phyloP scores from a whole-genome alignment of 1,140 invertebrate species.

The Aethina tumida region DNA sequence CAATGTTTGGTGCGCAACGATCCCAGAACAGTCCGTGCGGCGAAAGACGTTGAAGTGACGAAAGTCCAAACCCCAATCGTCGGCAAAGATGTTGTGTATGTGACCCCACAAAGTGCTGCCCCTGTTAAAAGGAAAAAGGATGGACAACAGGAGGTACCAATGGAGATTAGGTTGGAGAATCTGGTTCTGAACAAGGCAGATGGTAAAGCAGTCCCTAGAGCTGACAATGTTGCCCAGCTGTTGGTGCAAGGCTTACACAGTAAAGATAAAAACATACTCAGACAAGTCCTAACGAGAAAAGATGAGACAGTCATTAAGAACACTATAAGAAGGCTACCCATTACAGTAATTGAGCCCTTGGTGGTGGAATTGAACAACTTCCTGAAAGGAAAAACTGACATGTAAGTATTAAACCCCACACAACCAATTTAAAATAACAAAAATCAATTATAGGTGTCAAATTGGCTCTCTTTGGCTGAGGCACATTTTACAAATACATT shows the following conservation, averaged over 20 bases:
- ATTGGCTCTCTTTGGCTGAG: conserved; percentile 51
- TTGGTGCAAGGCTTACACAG: conserved; percentile 68
- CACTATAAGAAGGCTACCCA: conserved; percentile 51
- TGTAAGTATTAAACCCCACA: conserved; percentile 37
- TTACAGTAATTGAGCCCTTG: conserved; percentile 49
- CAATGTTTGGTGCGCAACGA: conserved; percentile 47
- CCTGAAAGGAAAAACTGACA: conserved; percentile 48
- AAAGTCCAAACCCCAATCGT: conserved; percentile 41
- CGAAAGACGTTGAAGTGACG: conserved; percentile 23
- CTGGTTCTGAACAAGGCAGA: conserved; percentile 43
- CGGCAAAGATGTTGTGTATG: conserved; percentile 40
- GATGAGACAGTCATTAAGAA: conserved; percentile 48
- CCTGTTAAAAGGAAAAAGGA: conserved; percentile 39
- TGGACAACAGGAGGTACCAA: conserved; percentile 53
- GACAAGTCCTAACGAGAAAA: conserved; percentile 43
- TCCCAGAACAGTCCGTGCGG: conserved; percentile 32
- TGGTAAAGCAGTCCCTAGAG: conserved; percentile 36
- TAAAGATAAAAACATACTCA: conserved; percentile 55
- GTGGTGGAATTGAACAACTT: conserved; percentile 50
- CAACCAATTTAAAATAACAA: background rate
- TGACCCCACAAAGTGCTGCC: conserved; percentile 32
- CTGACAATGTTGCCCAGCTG: conserved; percentile 60
- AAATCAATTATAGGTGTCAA: conserved; percentile 41
- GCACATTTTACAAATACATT: conserved; percentile 46
- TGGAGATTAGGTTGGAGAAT: conserved; percentile 65